These are phyloP conservation scores for Anabacerthia variegaticeps DNA, from an alignment of 2,797 vertebrate genomes.

Conservation along the genomic window DNA sequence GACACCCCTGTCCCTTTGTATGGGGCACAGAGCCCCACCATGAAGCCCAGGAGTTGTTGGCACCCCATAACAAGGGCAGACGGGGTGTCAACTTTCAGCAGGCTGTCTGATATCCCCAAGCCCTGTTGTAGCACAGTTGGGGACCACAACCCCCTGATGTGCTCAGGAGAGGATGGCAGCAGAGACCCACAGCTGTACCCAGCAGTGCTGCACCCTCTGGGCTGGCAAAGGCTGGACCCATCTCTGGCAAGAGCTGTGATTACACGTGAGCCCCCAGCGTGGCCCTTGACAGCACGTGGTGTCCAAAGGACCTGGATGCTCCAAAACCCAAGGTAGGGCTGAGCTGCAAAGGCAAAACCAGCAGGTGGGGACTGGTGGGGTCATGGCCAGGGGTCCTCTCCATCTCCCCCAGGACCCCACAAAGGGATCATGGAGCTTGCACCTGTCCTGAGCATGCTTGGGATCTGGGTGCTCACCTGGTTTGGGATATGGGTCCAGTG, in stretches of 20 bases:
- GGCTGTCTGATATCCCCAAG: neutral
- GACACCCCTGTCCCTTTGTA: neutral
- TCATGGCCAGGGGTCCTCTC: neutral
- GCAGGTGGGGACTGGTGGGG: neutral
- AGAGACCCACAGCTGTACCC: rapidly evolving
- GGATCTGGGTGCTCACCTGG: neutral
- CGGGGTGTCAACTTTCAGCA: neutral
- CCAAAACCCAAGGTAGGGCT: neutral
- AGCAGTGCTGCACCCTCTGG: neutral
- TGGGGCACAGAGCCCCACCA: neutral
- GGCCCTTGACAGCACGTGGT: neutral
- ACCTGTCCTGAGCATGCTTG: rapidly evolving
- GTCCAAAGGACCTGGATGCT: neutral
- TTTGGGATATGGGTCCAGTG: neutral
- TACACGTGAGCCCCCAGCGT: rapidly evolving
- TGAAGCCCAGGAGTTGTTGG: neutral
- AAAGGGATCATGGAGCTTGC: neutral
- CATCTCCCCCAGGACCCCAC: neutral
- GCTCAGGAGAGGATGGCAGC: neutral
- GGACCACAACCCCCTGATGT: rapidly evolving
- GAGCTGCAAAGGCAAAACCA: neutral
- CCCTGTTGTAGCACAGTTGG: rapidly evolving
- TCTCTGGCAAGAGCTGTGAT: neutral
- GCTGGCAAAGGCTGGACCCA: neutral
- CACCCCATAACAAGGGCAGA: rapidly evolving